Evolutionary conservation across 2,113 vertebrate genomes (phyloP).

Genomic region (human (Homo sapiens)): GRCh38 chr4:153321001-153321500

Average conservation of each 20-base stretch:
- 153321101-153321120: neutral
- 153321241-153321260: neutral
- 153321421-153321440: neutral
- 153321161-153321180: neutral
- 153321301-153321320: neutral
- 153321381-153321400: neutral
- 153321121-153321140: neutral
- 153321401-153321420: neutral
- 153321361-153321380: neutral
- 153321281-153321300: neutral
- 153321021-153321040: rapidly evolving
- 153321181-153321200: neutral
- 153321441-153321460: neutral
- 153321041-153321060: neutral
- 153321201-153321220: neutral
- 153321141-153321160: neutral
- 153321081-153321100: neutral
- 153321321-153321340: neutral
- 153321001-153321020: rapidly evolving
- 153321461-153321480: neutral
- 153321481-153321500: neutral
- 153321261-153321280: neutral
- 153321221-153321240: neutral
- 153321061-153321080: neutral
- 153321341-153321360: neutral